These are phyloP conservation scores for Bombus sibiricus DNA, from an alignment of 1,140 invertebrate species.

Conservation along the genomic window DNA sequence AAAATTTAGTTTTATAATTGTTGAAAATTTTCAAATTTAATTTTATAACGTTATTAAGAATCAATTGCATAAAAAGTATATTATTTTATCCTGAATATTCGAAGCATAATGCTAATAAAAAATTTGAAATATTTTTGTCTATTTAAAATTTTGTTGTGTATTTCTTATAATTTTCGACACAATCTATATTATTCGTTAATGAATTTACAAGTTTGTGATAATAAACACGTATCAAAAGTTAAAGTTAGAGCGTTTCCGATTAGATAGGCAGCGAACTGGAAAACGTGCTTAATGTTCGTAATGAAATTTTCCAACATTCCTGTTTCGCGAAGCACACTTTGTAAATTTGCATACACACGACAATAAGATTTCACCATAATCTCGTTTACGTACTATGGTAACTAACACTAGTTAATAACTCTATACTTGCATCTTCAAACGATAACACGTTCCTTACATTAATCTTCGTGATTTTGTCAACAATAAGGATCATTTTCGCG, in stretches of 20 bases:
- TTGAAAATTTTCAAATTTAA: too few species aligned
- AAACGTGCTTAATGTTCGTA: slow-evolving; percentile 12
- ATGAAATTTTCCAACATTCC: slow-evolving; percentile 20
- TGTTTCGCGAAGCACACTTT: slow-evolving; percentile 12
- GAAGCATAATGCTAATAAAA: not conserved
- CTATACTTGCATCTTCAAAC: not conserved
- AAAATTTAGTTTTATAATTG: too few species aligned
- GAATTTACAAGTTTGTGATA: not conserved
- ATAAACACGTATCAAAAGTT: not conserved
- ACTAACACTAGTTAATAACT: not conserved
- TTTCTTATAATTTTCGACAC: not conserved
- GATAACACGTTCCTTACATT: not conserved
- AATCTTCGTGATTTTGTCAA: not conserved
- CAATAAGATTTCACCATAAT: slow-evolving; percentile 20
- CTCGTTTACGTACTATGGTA: slow-evolving; percentile 6
- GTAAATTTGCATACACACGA: slow-evolving; percentile 3
- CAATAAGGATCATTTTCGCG: not conserved
- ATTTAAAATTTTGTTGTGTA: not conserved
- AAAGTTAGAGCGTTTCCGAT: not conserved
- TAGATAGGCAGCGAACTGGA: not conserved
- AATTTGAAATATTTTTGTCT: not conserved
- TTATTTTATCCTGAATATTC: not conserved
- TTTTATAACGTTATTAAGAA: too few species aligned
- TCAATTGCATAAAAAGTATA: too few species aligned
- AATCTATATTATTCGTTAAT: not conserved